Conservation (phyloP, 1,140 invertebrate genomes). For the Rhyacophila brunnea region DNA sequence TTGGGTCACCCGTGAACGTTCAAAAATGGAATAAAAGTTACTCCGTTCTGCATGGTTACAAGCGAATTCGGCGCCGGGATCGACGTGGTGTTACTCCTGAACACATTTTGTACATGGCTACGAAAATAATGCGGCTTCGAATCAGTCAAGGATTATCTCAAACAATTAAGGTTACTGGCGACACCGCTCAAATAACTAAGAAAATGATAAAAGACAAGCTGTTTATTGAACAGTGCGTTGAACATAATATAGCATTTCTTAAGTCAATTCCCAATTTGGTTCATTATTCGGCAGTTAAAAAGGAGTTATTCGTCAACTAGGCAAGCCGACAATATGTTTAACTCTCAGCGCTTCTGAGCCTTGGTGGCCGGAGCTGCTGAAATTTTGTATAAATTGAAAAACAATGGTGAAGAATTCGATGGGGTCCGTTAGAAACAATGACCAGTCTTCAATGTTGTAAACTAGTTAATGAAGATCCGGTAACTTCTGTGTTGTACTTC, state of each 20-base stretch:
- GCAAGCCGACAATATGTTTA: constrained; percentile 38
- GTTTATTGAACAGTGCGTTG: constrained; percentile 2
- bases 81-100: too few relatives aligned
- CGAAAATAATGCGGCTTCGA: too few relatives aligned
- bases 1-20: too few relatives aligned
- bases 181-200: too few relatives aligned
- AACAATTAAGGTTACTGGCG: too few relatives aligned
- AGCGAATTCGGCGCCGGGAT: too few relatives aligned
- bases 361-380: constrained; percentile 29
- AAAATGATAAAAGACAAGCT: constrained; percentile 7
- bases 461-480: constrained; percentile 46
- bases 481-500: constrained; percentile 46
- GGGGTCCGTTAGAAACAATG: constrained; percentile 25
- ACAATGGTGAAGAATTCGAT: constrained; percentile 32
- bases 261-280: too few relatives aligned
- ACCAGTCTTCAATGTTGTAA: constrained; percentile 37
- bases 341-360: constrained; percentile 37
- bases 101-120: too few relatives aligned
- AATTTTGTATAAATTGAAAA: constrained; percentile 38
- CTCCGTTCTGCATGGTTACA: too few relatives aligned
- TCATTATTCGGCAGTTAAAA: constrained; percentile 6
- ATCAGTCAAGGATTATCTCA: too few relatives aligned
- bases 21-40: neutral
- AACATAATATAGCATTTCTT: constrained; percentile 10
- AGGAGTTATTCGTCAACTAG: constrained; percentile 35